Base-by-base conservation (phyloP, 1,140 invertebrate genomes). In the Nebria ingens region DNA sequence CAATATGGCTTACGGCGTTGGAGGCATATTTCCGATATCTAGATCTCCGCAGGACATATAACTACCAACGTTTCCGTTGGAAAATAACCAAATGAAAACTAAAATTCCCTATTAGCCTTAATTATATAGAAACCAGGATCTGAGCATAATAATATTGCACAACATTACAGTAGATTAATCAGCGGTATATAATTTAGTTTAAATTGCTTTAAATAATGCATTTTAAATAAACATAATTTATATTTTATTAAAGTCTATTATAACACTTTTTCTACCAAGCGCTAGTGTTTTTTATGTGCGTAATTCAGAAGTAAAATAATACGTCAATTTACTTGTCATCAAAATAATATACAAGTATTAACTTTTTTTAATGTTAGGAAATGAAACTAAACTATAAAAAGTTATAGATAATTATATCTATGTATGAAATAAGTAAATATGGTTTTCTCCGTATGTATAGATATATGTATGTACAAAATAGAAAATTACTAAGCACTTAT, bases 271-370 rank as follows among this genome's bases (percentile, higher is more conserved):
- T 29, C 25, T 6, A 29, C n/a, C n/a, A n/a, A n/a, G n/a, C n/a
- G n/a, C 40, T 12, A 45, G 40, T 17, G 25, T 45, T 45, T 45
- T 45, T 45, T 17, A 12, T 6, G 9, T 45, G 6, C 6, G 40
- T 45, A 45, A 45, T 45, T 45, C 17, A 6, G 6, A 17, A 6
- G 40, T 45, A 45, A 45, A 45, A 45, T 45, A 45, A 45, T 45
- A 45, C 17, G 17, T 17, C 40, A 45, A 45, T 45, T 45, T 45
- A 45, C 6, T 45, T 45, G 40, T 45, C 40, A 45, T 45, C 40
- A 45, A 45, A 45, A 45, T 45, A 45, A 45, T 45, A 17, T 45
- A 45, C 40, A 45, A 45, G 9, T 45, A 4, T 45, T 45, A 29
- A 29, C 25, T 4, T 29, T 4, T 29, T 29, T 29, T 29, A 6